Evolutionary conservation across 2,888 invertebrate genomes (phyloP).

Genomic region (Catotricha subobsoleta): DNA sequence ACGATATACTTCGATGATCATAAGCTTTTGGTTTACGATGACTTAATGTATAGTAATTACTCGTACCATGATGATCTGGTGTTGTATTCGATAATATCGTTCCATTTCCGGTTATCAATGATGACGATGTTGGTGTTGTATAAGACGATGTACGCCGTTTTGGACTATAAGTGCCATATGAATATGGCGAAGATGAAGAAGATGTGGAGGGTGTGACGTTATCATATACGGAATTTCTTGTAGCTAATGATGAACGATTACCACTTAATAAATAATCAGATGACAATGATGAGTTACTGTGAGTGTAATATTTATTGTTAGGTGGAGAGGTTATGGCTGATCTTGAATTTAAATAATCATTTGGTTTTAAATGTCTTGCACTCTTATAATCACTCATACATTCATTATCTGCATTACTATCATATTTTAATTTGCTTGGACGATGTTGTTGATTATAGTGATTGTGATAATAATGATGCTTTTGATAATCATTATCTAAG

Average conservation of each 20-base stretch:
- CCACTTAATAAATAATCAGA: neutral
- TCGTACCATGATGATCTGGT: constrained; percentile 13
- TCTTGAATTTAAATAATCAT: constrained; percentile 28
- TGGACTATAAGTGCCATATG: constrained; percentile 21
- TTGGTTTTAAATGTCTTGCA: neutral
- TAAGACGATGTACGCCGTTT: constrained; percentile 23
- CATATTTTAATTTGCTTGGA: neutral
- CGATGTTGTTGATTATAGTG: neutral
- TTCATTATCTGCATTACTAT: neutral
- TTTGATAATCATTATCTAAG: neutral
- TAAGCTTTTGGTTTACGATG: constrained; percentile 21
- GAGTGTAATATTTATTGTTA: neutral
- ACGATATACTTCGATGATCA: constrained; percentile 26
- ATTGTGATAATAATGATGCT: constrained; percentile 1
- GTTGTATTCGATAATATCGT: neutral
- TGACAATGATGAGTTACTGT: constrained; percentile 1
- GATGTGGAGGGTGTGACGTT: constrained; percentile 8
- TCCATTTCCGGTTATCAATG: neutral
- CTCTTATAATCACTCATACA: neutral
- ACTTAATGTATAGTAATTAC: constrained; percentile 27
- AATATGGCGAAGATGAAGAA: constrained; percentile 5
- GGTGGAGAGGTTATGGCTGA: constrained; percentile 17
- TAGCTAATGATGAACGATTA: neutral
- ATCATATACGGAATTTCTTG: neutral
- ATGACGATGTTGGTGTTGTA: constrained; percentile 16